These are phyloP conservation scores for Heliconius melpomene DNA, from an alignment of 1,140 invertebrate species.

Conservation along the genomic window DNA sequence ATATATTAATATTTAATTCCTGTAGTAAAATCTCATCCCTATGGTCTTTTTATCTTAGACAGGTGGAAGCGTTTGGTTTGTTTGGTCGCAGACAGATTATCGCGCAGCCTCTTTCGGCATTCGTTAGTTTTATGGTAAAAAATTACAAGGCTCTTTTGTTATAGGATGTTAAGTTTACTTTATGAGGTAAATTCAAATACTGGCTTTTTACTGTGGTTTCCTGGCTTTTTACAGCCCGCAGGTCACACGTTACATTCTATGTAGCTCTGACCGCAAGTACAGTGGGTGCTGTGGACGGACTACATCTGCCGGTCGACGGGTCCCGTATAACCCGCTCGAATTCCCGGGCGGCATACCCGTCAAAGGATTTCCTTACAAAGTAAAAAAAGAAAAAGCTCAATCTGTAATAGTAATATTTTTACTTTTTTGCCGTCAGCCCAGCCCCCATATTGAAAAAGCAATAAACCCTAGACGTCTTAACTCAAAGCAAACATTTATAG, in stretches of 20 bases:
- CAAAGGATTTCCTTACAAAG: too few relatives aligned
- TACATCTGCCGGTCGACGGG: too few relatives aligned
- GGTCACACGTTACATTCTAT: background rate
- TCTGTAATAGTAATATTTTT: background rate
- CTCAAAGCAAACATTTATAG: conserved; percentile 9
- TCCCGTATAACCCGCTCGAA: too few relatives aligned
- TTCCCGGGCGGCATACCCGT: too few relatives aligned
- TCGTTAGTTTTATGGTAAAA: conserved; percentile 26
- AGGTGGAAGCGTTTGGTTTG: conserved; percentile 24
- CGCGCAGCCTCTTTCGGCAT: conserved; percentile 11
- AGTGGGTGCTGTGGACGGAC: too few relatives aligned
- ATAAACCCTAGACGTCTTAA: conserved; percentile 9
- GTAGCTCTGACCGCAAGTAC: too few relatives aligned
- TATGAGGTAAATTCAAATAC: background rate
- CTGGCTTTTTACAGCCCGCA: too few relatives aligned
- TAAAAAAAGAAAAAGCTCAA: too few relatives aligned
- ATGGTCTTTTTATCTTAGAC: conserved; percentile 16
- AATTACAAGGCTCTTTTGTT: conserved; percentile 3
- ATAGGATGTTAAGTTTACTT: background rate
- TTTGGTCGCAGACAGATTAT: conserved; percentile 26
- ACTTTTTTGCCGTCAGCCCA: background rate
- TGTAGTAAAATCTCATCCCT: background rate
- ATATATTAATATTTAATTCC: background rate
- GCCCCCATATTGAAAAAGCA: conserved; percentile 6
- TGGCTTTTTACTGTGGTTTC: too few relatives aligned